Conservation (phyloP, 2,797 vertebrate genomes). For the Megaceryle alcyon region DNA sequence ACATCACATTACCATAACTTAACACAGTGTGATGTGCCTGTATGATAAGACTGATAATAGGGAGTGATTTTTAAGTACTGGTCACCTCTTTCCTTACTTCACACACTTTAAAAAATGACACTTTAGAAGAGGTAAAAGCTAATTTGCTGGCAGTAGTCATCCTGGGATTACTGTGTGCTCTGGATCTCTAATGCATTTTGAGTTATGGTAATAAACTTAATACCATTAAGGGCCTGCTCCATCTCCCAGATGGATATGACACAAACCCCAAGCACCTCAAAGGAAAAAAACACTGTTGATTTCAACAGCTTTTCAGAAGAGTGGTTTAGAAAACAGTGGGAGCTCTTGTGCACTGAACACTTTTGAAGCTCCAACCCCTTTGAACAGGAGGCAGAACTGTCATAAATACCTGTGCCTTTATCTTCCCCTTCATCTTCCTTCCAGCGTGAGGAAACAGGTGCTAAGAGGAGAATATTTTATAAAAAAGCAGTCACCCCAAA, state of each 20-base stretch:
- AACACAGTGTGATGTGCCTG: neutral
- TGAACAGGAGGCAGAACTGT: neutral
- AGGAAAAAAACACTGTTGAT: neutral
- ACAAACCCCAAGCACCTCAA: neutral
- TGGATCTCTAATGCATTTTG: neutral
- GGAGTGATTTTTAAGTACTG: neutral
- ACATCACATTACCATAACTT: neutral
- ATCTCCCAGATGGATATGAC: neutral
- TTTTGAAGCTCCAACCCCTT: neutral
- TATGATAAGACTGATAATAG: neutral
- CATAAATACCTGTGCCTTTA: neutral
- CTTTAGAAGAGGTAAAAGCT: neutral
- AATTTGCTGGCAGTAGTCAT: neutral
- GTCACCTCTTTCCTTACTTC: neutral
- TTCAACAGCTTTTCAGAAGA: neutral
- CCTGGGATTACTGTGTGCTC: neutral
- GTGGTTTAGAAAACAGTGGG: neutral
- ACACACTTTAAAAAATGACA: neutral
- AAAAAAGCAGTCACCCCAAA: neutral
- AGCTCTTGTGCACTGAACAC: neutral
- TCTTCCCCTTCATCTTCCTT: neutral
- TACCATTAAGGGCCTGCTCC: neutral
- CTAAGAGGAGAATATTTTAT: neutral
- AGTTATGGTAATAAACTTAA: neutral
- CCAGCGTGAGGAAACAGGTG: neutral